These are phyloP conservation scores for Willowsia nigromaculata DNA, from an alignment of 2,888 invertebrate species.

Conservation along the genomic window DNA sequence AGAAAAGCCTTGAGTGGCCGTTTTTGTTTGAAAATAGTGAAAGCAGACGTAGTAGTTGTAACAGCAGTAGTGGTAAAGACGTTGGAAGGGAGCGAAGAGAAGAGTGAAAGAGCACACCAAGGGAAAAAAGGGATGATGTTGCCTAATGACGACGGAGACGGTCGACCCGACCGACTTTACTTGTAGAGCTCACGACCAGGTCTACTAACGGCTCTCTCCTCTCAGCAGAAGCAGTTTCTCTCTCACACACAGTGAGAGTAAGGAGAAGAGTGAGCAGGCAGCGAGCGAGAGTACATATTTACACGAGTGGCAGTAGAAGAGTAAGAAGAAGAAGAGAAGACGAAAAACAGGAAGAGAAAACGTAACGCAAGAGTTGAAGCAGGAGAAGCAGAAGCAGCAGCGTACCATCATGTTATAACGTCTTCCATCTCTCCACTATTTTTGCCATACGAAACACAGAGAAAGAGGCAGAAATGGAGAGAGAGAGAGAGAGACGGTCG, in stretches of 20 bases:
- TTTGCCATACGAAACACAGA: constrained; percentile 5
- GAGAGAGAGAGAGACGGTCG: constrained; percentile 65
- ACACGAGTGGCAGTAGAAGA: not conserved
- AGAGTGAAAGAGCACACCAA: constrained; percentile 58
- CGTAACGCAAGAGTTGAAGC: not conserved
- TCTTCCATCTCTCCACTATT: constrained; percentile 53
- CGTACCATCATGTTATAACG: constrained; percentile 58
- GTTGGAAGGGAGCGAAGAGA: constrained; percentile 30
- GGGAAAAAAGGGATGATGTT: constrained; percentile 70
- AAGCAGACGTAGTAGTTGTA: not conserved
- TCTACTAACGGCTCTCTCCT: constrained; percentile 55
- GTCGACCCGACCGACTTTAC: constrained; percentile 72
- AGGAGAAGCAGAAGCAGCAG: not conserved
- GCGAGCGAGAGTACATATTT: constrained; percentile 10
- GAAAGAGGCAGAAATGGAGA: constrained; percentile 13
- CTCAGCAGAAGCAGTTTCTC: constrained; percentile 54
- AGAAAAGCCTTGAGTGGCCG: not conserved
- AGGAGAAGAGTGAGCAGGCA: constrained; percentile 27
- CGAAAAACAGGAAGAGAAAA: constrained; percentile 39
- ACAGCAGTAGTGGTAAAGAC: not conserved
- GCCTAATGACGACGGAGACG: constrained; percentile 69
- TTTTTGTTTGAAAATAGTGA: constrained; percentile 40
- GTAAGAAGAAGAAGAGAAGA: not conserved
- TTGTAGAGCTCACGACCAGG: constrained; percentile 69
- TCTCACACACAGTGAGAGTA: constrained; percentile 30